phyloP scores from a whole-genome alignment of 30 jellyfish, hydroid and myxozoan species.

The Pseudorhiza aurosa region DNA sequence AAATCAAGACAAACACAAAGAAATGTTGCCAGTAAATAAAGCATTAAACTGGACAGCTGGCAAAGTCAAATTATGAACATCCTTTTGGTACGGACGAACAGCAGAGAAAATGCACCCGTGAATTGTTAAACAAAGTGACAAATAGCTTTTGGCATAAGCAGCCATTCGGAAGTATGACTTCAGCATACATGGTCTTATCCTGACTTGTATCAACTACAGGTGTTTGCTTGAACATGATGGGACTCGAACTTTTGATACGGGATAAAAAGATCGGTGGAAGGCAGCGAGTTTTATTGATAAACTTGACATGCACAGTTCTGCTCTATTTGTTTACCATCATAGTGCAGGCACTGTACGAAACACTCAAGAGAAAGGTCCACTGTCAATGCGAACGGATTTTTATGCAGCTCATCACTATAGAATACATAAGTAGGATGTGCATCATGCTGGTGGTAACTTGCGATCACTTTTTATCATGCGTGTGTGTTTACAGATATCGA shows the following conservation, averaged over 20 bases:
- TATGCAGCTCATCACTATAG: not conserved
- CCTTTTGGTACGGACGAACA: too few relatives aligned
- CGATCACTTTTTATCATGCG: not conserved
- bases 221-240: not conserved
- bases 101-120: too few relatives aligned
- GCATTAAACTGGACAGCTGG: too few relatives aligned
- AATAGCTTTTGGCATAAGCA: too few relatives aligned
- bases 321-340: not conserved
- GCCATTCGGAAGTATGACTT: too few relatives aligned
- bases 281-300: not conserved
- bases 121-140: too few relatives aligned
- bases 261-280: not conserved
- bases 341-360: not conserved
- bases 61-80: too few relatives aligned
- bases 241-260: not conserved
- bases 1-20: too few relatives aligned
- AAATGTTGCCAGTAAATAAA: too few relatives aligned
- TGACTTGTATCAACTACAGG: not conserved
- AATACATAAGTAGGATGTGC: not conserved
- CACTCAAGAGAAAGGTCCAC: not conserved
- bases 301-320: not conserved
- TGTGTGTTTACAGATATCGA: not conserved
- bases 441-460: not conserved
- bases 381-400: too few relatives aligned
- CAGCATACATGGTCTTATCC: not conserved